Conservation (phyloP, 53 echinoderm and acorn worm genomes). For the Holothuria leucospilota region DNA sequence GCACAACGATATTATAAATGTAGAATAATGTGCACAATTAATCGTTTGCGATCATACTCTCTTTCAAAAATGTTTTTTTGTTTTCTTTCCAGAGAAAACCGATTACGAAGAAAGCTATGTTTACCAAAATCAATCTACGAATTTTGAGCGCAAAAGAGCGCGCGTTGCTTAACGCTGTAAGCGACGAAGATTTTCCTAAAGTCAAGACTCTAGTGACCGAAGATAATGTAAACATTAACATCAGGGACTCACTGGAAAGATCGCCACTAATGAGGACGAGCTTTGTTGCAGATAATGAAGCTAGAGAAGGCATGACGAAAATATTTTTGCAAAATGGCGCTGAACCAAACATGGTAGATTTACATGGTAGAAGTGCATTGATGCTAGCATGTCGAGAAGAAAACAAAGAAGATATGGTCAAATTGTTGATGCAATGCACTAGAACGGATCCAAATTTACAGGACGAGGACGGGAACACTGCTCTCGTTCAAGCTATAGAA, state of each 20-base stretch:
- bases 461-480: slow-evolving; percentile 89
- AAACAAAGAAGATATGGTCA: slow-evolving; percentile 66
- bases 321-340: slow-evolving; percentile 80
- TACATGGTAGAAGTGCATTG: slow-evolving; percentile 84
- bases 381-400: slow-evolving; percentile 79
- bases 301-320: slow-evolving; percentile 57
- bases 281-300: slow-evolving; percentile 55
- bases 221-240: slow-evolving; percentile 78
- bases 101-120: neutral
- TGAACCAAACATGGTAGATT: slow-evolving; percentile 80
- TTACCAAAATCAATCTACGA: slow-evolving; percentile 13
- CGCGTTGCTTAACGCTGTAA: slow-evolving; percentile 74
- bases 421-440: slow-evolving; percentile 52
- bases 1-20: too few species aligned
- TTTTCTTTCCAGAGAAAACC: too few species aligned
- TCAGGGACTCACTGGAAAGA: slow-evolving; percentile 78
- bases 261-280: slow-evolving; percentile 80
- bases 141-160: slow-evolving; percentile 71
- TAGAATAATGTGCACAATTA: too few species aligned
- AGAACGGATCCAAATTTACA: slow-evolving; percentile 76
- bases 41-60: too few species aligned
- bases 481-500: slow-evolving; percentile 88
- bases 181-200: slow-evolving; percentile 70
- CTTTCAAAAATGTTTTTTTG: too few species aligned
- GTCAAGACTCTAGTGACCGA: slow-evolving; percentile 69